These are phyloP conservation scores for Dermatophagoides farinae DNA, from an alignment of 1,140 invertebrate species.

Conservation along the genomic window DNA sequence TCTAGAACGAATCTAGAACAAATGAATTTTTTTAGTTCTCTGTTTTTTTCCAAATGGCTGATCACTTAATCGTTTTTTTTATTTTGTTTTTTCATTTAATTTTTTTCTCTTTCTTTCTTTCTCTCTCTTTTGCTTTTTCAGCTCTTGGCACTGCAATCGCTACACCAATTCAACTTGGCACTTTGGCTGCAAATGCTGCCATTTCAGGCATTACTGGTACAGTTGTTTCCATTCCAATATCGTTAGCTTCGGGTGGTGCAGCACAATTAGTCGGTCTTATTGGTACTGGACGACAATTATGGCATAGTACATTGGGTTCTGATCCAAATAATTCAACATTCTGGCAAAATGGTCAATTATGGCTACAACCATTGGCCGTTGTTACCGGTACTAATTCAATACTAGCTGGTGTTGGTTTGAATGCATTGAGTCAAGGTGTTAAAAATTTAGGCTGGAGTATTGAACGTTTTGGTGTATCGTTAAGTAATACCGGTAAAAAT, in stretches of 20 bases:
- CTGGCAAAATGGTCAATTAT: not conserved
- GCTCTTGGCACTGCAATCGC: conserved; percentile 3
- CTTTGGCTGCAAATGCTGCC: not conserved
- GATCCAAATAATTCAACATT: not conserved
- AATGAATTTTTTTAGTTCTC: too few relatives aligned
- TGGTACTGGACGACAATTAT: not conserved
- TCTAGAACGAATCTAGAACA: too few relatives aligned
- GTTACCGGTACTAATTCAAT: not conserved
- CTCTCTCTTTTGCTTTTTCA: not conserved
- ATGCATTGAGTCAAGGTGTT: not conserved
- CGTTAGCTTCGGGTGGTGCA: not conserved
- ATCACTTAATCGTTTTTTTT: not conserved
- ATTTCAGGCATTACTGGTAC: not conserved
- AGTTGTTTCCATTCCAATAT: conserved; percentile 6
- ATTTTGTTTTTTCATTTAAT: not conserved
- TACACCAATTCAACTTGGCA: not conserved
- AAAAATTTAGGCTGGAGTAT: not conserved
- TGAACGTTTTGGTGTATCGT: not conserved
- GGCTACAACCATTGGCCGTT: not conserved
- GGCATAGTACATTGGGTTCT: not conserved
- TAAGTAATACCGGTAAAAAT: not conserved
- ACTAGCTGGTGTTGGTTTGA: not conserved
- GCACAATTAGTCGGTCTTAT: not conserved
- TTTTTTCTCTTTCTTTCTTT: too few relatives aligned
- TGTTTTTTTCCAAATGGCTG: not conserved